Evolutionary conservation across 2,888 invertebrate genomes (phyloP).

Genomic region (Microdon myrmicae): DNA sequence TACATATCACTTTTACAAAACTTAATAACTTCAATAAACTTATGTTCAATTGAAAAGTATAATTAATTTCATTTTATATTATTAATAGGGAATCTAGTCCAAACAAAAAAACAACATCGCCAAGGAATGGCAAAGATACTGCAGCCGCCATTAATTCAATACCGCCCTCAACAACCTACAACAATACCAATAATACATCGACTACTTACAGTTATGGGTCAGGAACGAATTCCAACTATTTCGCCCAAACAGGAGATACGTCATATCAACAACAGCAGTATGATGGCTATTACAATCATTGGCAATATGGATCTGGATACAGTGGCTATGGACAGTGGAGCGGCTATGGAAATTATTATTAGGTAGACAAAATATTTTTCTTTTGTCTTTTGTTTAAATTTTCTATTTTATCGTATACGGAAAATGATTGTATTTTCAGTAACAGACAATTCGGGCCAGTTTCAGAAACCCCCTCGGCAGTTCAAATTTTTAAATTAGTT

Average conservation of each 20-base stretch:
- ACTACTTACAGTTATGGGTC: constrained; percentile 61
- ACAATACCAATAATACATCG: constrained; percentile 59
- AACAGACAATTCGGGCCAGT: too few relatives aligned
- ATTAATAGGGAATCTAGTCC: constrained; percentile 62
- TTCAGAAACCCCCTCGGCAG: too few relatives aligned
- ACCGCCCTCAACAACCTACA: constrained; percentile 62
- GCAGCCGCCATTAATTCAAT: constrained; percentile 53
- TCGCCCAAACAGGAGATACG: constrained; percentile 56
- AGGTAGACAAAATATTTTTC: constrained; percentile 23
- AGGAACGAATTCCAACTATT: constrained; percentile 59
- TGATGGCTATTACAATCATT: constrained; percentile 72
- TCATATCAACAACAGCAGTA: constrained; percentile 67
- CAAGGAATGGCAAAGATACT: constrained; percentile 60
- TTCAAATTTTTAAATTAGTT: too few relatives aligned
- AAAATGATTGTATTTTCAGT: too few relatives aligned
- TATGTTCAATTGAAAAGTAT: background rate
- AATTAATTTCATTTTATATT: constrained; percentile 1
- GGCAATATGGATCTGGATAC: constrained; percentile 71
- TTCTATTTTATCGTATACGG: background rate
- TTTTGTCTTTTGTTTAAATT: constrained; percentile 9
- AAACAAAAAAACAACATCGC: constrained; percentile 65
- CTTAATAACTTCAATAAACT: too few relatives aligned
- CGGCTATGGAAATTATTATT: constrained; percentile 68
- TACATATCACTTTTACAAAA: too few relatives aligned
- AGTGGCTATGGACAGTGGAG: constrained; percentile 73